Conservation (phyloP, 2,888 invertebrate genomes). For the Pherbina coryleti region DNA sequence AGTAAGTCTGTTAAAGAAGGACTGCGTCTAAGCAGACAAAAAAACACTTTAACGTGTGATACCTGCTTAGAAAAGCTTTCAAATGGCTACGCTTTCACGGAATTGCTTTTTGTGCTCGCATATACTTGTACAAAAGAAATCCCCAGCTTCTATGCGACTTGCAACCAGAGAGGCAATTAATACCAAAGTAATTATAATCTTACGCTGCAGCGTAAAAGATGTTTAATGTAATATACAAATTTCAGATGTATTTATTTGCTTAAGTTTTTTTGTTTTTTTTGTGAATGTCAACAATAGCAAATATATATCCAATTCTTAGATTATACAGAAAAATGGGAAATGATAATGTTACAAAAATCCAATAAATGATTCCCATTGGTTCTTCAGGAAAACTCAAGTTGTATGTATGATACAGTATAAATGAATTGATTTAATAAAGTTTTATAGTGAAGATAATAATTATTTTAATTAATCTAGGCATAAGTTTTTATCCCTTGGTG, state of each 20-base stretch:
- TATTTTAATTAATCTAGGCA: background rate
- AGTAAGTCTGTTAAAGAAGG: too few relatives aligned
- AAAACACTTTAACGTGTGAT: too few relatives aligned
- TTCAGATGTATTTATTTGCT: background rate
- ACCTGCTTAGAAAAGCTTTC: too few relatives aligned
- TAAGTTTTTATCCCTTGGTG: background rate
- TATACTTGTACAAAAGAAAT: too few relatives aligned
- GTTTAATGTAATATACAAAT: slow-evolving; percentile 18
- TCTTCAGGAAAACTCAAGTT: too few relatives aligned
- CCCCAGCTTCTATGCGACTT: background rate
- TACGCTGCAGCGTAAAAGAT: background rate
- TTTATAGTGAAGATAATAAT: background rate
- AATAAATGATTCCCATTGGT: too few relatives aligned
- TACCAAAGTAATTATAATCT: slow-evolving; percentile 55
- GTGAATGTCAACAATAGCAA: background rate
- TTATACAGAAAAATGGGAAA: background rate
- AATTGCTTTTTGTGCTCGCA: too few relatives aligned
- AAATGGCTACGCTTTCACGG: too few relatives aligned
- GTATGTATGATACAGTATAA: background rate
- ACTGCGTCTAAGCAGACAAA: too few relatives aligned
- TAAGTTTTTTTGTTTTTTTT: background rate
- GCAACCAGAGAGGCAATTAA: slow-evolving; percentile 54
- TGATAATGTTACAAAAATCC: too few relatives aligned
- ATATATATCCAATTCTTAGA: background rate
- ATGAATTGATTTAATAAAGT: slow-evolving; percentile 23